phyloP scores from a whole-genome alignment of 2,888 invertebrate genomes.

The Siphlonurus alternatus region DNA sequence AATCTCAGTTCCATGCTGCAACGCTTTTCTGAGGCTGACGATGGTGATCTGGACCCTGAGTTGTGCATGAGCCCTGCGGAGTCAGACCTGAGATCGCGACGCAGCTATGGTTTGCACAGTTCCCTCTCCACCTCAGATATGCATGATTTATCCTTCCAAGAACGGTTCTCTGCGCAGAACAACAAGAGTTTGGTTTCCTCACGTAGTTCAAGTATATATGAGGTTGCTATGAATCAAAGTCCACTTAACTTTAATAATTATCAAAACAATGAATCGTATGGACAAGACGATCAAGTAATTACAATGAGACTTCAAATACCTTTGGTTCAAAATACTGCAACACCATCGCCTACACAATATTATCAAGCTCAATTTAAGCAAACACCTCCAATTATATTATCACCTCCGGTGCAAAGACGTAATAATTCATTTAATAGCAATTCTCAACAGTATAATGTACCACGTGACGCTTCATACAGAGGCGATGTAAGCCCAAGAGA shows the following conservation, averaged over 20 bases:
- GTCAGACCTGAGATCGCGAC: background rate
- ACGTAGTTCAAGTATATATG: background rate
- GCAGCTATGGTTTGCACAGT: background rate
- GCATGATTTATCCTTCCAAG: background rate
- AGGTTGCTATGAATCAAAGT: background rate
- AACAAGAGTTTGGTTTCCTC: background rate
- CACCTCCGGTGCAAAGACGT: conserved; percentile 3
- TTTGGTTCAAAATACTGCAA: background rate
- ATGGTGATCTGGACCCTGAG: background rate
- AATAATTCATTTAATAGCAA: conserved; percentile 9
- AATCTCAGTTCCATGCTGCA: conserved; percentile 14
- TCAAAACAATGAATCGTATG: conserved; percentile 4
- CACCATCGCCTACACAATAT: background rate
- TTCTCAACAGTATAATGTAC: conserved; percentile 14
- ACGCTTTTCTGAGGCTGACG: conserved; percentile 9
- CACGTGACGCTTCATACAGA: conserved; percentile 16
- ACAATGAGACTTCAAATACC: conserved; percentile 29
- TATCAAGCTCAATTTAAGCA: background rate
- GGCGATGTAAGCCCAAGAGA: conserved; percentile 13
- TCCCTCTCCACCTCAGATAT: background rate
- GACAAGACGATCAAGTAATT: too few relatives aligned
- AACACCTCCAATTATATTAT: background rate
- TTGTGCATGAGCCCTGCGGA: background rate
- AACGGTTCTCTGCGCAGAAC: background rate
- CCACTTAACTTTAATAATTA: background rate